Evolutionary conservation across 2,888 invertebrate genomes (phyloP).

Genomic region (Tenthredo amoena): DNA sequence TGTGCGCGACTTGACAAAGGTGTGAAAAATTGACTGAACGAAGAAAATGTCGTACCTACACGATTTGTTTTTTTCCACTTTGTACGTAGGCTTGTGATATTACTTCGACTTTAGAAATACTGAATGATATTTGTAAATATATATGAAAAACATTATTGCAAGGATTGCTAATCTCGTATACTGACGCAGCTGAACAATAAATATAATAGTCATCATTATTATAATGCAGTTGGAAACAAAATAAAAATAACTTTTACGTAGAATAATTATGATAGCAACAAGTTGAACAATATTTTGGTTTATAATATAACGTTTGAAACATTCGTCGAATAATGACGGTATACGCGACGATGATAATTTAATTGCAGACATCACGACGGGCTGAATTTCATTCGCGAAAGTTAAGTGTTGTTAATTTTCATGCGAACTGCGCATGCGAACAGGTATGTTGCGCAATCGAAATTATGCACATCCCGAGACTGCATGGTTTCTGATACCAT

Average conservation of each 20-base stretch:
- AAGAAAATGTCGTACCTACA: neutral
- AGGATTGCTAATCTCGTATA: neutral
- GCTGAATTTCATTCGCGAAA: neutral
- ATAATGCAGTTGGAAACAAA: neutral
- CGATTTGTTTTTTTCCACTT: neutral
- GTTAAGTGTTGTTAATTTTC: constrained; percentile 2
- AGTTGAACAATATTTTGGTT: neutral
- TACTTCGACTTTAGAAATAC: neutral
- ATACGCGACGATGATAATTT: neutral
- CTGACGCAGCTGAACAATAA: neutral
- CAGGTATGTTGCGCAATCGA: neutral
- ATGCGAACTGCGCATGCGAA: neutral
- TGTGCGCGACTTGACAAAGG: neutral
- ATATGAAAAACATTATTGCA: neutral
- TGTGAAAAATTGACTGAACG: neutral
- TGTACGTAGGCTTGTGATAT: neutral
- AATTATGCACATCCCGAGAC: neutral
- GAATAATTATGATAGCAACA: neutral
- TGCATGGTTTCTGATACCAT: neutral
- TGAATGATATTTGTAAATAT: neutral
- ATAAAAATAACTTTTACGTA: neutral
- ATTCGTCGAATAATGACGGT: neutral
- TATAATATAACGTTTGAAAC: neutral
- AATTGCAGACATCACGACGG: neutral
- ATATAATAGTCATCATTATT: neutral